Conservation (phyloP, 2,113 vertebrate species). For the Perca fluviatilis region DNA sequence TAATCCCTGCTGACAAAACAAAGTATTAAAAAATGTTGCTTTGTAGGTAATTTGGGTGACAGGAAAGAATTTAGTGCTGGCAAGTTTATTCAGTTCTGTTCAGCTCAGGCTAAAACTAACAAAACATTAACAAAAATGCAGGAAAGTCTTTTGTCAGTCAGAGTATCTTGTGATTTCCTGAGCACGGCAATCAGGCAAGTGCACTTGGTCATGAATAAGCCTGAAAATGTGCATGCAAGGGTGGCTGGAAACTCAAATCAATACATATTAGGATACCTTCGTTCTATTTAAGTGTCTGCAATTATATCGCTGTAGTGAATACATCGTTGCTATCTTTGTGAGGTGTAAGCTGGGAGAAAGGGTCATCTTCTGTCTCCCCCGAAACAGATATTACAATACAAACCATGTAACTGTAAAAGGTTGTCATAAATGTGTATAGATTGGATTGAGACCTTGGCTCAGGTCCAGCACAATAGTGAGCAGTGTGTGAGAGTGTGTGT, state of each 20-base stretch:
- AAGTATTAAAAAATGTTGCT: constrained; percentile 58
- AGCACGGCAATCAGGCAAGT: constrained; percentile 47
- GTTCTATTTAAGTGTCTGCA: constrained; percentile 29
- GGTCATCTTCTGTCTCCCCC: constrained; percentile 16
- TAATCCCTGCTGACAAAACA: constrained; percentile 62
- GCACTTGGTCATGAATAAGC: constrained; percentile 53
- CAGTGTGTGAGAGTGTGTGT: neutral
- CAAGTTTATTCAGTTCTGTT: neutral
- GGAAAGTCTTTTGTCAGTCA: neutral
- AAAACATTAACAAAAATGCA: neutral
- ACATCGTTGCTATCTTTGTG: constrained; percentile 11
- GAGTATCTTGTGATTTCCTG: constrained; percentile 39
- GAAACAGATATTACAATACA: constrained; percentile 48
- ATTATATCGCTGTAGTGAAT: constrained; percentile 15
- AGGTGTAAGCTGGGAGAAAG: constrained; percentile 4
- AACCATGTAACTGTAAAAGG: constrained; percentile 42
- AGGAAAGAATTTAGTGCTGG: constrained; percentile 17
- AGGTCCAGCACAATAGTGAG: constrained; percentile 47
- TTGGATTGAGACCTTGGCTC: constrained; percentile 69
- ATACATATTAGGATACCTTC: constrained; percentile 43
- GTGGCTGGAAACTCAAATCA: constrained; percentile 44
- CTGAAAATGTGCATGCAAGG: constrained; percentile 28
- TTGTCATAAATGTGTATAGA: constrained; percentile 52
- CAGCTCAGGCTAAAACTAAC: neutral
- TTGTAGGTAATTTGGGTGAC: constrained; percentile 43